These are phyloP conservation scores for Trichomalopsis sarcophagae DNA, from an alignment of 1,140 invertebrate species.

Conservation along the genomic window DNA sequence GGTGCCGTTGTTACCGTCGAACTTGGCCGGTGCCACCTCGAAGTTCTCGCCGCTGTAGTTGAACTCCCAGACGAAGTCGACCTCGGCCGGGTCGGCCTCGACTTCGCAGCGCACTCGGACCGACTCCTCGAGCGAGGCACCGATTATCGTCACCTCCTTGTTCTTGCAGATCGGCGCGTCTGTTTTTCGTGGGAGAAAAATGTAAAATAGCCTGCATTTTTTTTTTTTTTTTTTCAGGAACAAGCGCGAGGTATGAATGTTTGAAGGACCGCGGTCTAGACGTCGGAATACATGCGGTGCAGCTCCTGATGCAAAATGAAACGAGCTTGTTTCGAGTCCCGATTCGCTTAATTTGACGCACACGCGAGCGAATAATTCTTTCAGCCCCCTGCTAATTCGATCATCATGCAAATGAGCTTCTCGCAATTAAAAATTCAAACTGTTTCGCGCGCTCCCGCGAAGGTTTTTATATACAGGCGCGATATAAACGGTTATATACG, in stretches of 20 bases:
- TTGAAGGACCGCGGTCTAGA: too few relatives aligned
- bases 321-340: too few relatives aligned
- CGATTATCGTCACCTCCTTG: slow-evolving; percentile 83
- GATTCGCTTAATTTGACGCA: background rate
- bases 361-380: slow-evolving; percentile 29
- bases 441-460: background rate
- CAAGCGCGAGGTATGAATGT: too few relatives aligned
- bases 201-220: too few relatives aligned
- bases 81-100: slow-evolving; percentile 88
- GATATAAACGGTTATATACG: too few relatives aligned
- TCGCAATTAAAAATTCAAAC: slow-evolving; percentile 37
- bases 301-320: background rate
- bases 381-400: slow-evolving; percentile 30
- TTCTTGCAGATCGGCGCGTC: slow-evolving; percentile 88
- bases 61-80: slow-evolving; percentile 91
- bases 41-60: slow-evolving; percentile 91
- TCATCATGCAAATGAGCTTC: slow-evolving; percentile 39
- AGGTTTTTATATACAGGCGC: too few relatives aligned
- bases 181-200: slow-evolving; percentile 63
- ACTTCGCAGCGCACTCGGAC: slow-evolving; percentile 89
- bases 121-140: slow-evolving; percentile 88
- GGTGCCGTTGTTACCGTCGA: slow-evolving; percentile 75
- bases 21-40: slow-evolving; percentile 82
- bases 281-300: background rate
- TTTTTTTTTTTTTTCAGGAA: too few relatives aligned